phyloP scores from a whole-genome alignment of 1,140 invertebrate species.

The Grapholita molesta region DNA sequence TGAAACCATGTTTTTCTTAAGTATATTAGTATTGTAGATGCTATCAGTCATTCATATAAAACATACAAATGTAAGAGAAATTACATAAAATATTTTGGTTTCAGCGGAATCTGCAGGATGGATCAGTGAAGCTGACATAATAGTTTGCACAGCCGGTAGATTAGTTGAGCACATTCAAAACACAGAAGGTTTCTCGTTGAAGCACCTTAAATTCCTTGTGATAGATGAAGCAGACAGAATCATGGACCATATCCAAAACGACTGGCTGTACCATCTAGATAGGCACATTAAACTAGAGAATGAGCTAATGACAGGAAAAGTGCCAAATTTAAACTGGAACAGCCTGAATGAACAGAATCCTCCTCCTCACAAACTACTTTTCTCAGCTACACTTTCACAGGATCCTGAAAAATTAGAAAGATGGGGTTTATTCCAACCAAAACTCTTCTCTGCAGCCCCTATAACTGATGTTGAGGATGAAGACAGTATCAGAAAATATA shows the following conservation, averaged over 20 bases:
- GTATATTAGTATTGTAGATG: no score
- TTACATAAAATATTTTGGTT: conserved; percentile 32
- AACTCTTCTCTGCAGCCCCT: conserved; percentile 89
- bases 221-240: conserved; percentile 98
- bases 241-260: conserved; percentile 92
- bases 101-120: conserved; percentile 71
- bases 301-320: conserved; percentile 58
- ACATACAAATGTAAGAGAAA: background rate
- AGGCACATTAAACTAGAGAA: conserved; percentile 77
- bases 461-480: conserved; percentile 68
- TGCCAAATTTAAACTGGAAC: conserved; percentile 67
- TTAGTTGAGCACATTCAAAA: conserved; percentile 94
- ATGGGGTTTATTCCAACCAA: conserved; percentile 93
- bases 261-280: conserved; percentile 90
- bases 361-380: conserved; percentile 94
- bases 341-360: conserved; percentile 67
- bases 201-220: conserved; percentile 89
- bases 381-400: conserved; percentile 97
- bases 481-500: conserved; percentile 84
- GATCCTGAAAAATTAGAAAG: conserved; percentile 96
- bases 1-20: no score
- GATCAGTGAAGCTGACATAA: conserved; percentile 87
- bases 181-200: conserved; percentile 91
- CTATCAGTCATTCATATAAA: no score
- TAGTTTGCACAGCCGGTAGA: conserved; percentile 95